A percentile compares a stretch with the other conserved stretches of the same genome.
Conservation (phyloP, 92 coral and sea anemone species). For the Anthopleura xanthogrammica region DNA sequence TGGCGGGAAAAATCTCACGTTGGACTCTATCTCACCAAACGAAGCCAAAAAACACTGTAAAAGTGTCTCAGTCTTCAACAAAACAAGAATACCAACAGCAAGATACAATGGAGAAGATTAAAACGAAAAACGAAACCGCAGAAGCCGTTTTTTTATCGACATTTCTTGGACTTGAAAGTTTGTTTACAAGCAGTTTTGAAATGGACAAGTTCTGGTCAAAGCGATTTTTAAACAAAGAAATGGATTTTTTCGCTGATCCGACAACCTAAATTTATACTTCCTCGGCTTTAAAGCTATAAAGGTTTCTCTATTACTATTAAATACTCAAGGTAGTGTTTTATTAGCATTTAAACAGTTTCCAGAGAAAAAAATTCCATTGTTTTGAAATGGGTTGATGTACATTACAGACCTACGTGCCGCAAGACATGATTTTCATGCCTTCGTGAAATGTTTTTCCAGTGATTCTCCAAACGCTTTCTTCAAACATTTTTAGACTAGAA, state of each 20-base stretch:
- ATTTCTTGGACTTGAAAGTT: not conserved
- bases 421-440: not conserved
- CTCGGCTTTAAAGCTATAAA: not conserved
- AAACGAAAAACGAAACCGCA: not conserved
- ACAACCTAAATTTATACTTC: not conserved
- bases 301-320: not conserved
- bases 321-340: not conserved
- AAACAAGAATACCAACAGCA: not conserved
- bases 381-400: not conserved
- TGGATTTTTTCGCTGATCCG: not conserved
- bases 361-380: not conserved
- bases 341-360: not conserved
- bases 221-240: not conserved
- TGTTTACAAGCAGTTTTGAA: not conserved
- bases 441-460: not conserved
- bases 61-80: not conserved
- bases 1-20: conserved; percentile 29
- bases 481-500: not conserved
- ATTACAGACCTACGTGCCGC: not conserved
- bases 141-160: not conserved
- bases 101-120: not conserved
- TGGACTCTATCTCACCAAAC: not conserved
- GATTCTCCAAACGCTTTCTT: not conserved
- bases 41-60: conserved; percentile 4
- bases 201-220: not conserved